Evolutionary conservation across 2,113 vertebrate species (phyloP).

Genomic region (Notothenia coriiceps): DNA sequence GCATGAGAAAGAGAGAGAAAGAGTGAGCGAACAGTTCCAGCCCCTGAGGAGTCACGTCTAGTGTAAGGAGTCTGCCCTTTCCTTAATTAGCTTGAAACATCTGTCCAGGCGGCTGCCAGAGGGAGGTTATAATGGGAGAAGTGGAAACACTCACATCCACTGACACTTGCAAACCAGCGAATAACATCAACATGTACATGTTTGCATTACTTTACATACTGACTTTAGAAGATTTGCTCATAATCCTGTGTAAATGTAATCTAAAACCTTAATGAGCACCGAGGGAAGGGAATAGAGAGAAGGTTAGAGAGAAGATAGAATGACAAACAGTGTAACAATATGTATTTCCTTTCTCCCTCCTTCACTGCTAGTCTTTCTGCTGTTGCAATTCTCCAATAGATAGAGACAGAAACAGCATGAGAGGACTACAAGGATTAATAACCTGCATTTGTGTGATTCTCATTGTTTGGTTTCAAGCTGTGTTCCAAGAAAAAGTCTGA

Average conservation of each 20-base stretch:
- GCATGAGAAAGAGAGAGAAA: no score
- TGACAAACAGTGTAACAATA: not conserved
- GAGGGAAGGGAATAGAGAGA: not conserved
- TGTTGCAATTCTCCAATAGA: conserved; percentile 6
- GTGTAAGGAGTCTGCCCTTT: conserved; percentile 73
- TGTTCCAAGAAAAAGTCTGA: not conserved
- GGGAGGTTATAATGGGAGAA: conserved; percentile 55
- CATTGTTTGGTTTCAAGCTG: conserved; percentile 2
- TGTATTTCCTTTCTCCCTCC: not conserved
- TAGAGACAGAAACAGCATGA: conserved; percentile 13
- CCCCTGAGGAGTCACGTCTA: conserved; percentile 58
- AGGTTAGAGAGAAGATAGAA: not conserved
- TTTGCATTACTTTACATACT: conserved; percentile 11
- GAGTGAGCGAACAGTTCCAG: conserved; percentile 40
- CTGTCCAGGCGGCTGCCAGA: conserved; percentile 64
- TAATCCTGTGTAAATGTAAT: conserved; percentile 7
- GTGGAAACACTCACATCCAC: conserved; percentile 18
- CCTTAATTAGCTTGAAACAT: conserved; percentile 76
- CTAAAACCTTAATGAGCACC: conserved; percentile 39
- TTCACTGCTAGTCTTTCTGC: not conserved
- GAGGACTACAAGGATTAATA: not conserved
- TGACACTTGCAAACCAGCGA: conserved; percentile 19
- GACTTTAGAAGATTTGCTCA: not conserved
- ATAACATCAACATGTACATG: conserved; percentile 17
- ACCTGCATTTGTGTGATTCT: not conserved